Percentiles rank a stretch among this genome's conserved stretches.
phyloP scores from a whole-genome alignment of 2,888 invertebrate genomes.

The Tineola bisselliella region DNA sequence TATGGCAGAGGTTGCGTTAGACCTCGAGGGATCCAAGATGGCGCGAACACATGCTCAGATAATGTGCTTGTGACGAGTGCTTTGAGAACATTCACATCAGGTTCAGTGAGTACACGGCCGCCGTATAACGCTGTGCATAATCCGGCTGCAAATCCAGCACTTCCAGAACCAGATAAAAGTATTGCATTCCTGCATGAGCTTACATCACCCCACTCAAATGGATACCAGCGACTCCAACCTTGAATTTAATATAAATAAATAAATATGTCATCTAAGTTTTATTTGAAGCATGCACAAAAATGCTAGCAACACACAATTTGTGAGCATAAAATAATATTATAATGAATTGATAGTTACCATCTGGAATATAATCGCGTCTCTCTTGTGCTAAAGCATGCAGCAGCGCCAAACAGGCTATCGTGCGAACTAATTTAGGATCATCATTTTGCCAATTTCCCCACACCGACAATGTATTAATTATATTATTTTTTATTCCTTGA shows the following conservation, averaged over 20 bases:
- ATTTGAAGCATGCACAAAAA: too few relatives aligned
- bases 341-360: slow-evolving; percentile 70
- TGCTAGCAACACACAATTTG: too few relatives aligned
- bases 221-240: slow-evolving; percentile 59
- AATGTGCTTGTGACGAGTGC: slow-evolving; percentile 26
- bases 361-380: slow-evolving; percentile 90
- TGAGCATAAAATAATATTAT: too few relatives aligned
- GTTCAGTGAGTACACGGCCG: slow-evolving; percentile 32
- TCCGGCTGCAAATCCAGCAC: slow-evolving; percentile 24
- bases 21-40: slow-evolving; percentile 23
- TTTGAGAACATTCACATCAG: slow-evolving; percentile 33
- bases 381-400: slow-evolving; percentile 93
- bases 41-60: slow-evolving; percentile 23
- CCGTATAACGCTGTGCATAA: slow-evolving; percentile 38
- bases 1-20: slow-evolving; percentile 45
- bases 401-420: slow-evolving; percentile 77
- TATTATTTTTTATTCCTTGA: slow-evolving; percentile 84
- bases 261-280: too few relatives aligned
- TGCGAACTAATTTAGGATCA: slow-evolving; percentile 48
- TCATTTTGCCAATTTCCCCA: slow-evolving; percentile 54
- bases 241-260: background rate
- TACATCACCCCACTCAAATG: slow-evolving; percentile 59
- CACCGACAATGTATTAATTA: slow-evolving; percentile 77
- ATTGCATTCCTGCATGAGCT: slow-evolving; percentile 26
- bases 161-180: slow-evolving; percentile 23